Evolutionary conservation across 2,113 vertebrate genomes (phyloP), one percentile per base, ranked within the genome.

Genomic region (Cyprinodon variegatus): DNA sequence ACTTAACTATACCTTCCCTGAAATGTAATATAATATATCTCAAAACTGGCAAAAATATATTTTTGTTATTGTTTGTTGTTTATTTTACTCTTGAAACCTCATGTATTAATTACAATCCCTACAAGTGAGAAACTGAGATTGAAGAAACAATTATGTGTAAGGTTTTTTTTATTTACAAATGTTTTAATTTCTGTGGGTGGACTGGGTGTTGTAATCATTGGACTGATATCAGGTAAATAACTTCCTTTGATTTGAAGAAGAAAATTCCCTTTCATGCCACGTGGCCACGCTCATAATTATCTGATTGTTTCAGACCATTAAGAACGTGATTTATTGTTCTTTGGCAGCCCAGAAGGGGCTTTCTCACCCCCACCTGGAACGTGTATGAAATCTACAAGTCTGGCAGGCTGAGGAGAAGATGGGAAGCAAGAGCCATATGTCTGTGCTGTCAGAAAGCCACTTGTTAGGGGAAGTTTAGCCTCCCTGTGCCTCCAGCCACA

Each of bases 381-480:
- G 90, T 90, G 92, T 81, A 90, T 86, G 79, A 91, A 91, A 90
- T 92, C 82, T 88, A 87, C 76, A 87, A 90, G 83, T 83, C 82
- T 84, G 76, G 74, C 89, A 76, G 89, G 86, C 86, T 82, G 90
- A 70, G 89, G 78, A 76, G 79, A 86, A 90, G 80, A 82, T 76
- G 78, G 71, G 77, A 82, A 81, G 89, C 78, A 43, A 73, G 86
- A 89, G 86, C 89, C 90, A 89, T 92, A 93, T 91, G 90, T 91
- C 92, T 89, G 83, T 45, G 89, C 91, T 92, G 91, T 93, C 90
- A 93, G 90, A 81, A 85, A 90, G 88, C 90, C 90, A 91, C 92
- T 92, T 94, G 93, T 91, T 91, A 92, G 87, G 90, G 92, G 90
- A 94, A 92, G 93, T 93, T 93, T 93, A 93, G 90, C 93, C 91